A percentile compares a stretch with the other conserved stretches of the same genome.
Conservation (phyloP, 2,888 invertebrate genomes). For the Zele albiditarsus region DNA sequence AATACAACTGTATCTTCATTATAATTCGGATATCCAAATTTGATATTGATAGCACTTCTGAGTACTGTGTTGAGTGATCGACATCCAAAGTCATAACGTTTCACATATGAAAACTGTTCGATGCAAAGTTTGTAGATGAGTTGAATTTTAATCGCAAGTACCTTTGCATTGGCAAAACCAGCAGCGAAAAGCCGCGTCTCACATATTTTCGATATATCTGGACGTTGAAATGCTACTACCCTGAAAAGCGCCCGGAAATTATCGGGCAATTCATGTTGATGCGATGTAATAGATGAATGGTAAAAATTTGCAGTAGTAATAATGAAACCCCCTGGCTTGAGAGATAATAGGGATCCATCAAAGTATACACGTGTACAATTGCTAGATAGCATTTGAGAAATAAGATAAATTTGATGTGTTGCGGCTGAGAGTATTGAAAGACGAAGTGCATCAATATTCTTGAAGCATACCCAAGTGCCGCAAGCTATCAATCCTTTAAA, state of each 20-base stretch:
- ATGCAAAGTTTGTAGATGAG: conserved; percentile 75
- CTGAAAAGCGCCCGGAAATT: conserved; percentile 77
- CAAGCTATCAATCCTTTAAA: conserved; percentile 76
- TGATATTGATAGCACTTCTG: conserved; percentile 75
- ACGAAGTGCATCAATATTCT: conserved; percentile 76
- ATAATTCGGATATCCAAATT: conserved; percentile 75
- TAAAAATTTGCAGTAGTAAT: conserved; percentile 76
- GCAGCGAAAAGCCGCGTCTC: conserved; percentile 77
- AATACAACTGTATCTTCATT: conserved; percentile 75
- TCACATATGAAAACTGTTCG: conserved; percentile 74
- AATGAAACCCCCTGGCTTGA: conserved; percentile 79
- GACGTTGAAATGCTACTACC: conserved; percentile 77
- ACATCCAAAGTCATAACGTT: conserved; percentile 76
- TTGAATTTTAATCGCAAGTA: conserved; percentile 75
- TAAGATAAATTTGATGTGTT: conserved; percentile 75
- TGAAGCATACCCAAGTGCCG: conserved; percentile 78
- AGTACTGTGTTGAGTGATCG: conserved; percentile 76
- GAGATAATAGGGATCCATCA: conserved; percentile 75
- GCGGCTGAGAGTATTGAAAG: conserved; percentile 75
- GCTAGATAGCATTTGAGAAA: conserved; percentile 72
- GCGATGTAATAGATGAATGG: conserved; percentile 68
- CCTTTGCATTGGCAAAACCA: conserved; percentile 75
- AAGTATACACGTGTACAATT: conserved; percentile 71
- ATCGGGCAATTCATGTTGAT: conserved; percentile 76
- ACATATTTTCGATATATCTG: conserved; percentile 76